Evolutionary conservation across 1,140 invertebrate species (phyloP).

Genomic region (Brachionus paranguensis): DNA sequence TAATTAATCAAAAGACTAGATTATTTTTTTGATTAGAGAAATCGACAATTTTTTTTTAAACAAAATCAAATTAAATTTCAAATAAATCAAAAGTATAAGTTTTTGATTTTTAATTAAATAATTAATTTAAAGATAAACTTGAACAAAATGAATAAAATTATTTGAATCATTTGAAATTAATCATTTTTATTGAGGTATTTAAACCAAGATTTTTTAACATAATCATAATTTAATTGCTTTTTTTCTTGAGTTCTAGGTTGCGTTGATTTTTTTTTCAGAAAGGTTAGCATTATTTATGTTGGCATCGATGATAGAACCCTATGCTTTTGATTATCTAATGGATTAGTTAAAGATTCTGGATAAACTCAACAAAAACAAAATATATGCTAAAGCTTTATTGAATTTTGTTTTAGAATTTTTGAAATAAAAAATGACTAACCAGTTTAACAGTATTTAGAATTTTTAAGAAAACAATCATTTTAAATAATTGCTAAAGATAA

Average conservation of each 20-base stretch:
- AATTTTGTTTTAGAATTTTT: background rate
- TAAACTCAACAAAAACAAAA: background rate
- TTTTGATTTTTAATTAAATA: background rate
- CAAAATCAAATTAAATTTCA: background rate
- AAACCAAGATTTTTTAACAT: background rate
- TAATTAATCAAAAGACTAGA: background rate
- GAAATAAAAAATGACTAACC: background rate
- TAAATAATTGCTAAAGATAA: background rate
- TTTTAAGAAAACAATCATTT: background rate
- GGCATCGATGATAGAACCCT: background rate
- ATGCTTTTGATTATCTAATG: background rate
- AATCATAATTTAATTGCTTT: background rate
- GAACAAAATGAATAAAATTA: background rate
- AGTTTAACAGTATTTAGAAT: background rate
- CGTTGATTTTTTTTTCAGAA: background rate
- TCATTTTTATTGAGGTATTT: background rate
- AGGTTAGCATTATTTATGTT: conserved; percentile 29
- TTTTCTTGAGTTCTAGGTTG: background rate
- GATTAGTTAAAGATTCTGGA: background rate
- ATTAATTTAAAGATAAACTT: background rate
- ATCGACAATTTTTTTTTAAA: background rate
- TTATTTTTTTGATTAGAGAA: background rate
- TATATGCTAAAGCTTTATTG: background rate
- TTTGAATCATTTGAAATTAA: conserved; percentile 33
- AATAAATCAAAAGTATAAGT: background rate